Conservation (phyloP, 2,113 vertebrate genomes). For the Protobothrops flavoviridis region DNA sequence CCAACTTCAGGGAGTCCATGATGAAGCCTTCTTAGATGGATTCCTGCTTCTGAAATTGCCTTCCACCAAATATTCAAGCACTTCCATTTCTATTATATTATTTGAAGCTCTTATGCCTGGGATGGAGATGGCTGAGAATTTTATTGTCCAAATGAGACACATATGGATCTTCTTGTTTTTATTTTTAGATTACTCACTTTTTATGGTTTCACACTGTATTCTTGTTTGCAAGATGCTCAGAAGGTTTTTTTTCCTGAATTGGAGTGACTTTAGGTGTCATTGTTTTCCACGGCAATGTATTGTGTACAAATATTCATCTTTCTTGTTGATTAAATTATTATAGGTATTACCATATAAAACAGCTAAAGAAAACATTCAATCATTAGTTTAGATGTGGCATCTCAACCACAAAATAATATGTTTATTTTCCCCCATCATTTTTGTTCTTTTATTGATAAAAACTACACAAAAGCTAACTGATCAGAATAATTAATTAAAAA, state of each 20-base stretch:
- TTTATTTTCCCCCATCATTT: conserved; percentile 71
- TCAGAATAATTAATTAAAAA: conserved; percentile 74
- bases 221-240: not conserved
- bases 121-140: not conserved
- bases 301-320: not conserved
- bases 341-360: not conserved
- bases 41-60: not conserved
- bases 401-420: conserved; percentile 71
- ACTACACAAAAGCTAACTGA: conserved; percentile 79
- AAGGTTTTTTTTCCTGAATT: too few species aligned
- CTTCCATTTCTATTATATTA: not conserved
- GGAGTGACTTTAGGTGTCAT: too few species aligned
- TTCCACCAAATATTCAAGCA: not conserved
- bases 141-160: not conserved
- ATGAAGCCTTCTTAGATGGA: not conserved
- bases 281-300: too few species aligned
- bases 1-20: not conserved
- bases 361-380: conserved; percentile 62
- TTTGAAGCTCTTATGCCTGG: not conserved
- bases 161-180: not conserved
- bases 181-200: not conserved
- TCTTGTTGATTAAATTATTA: not conserved
- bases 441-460: conserved; percentile 80
- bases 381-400: conserved; percentile 58
- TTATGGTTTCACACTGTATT: not conserved